Conservation (phyloP, 2,113 vertebrate genomes). For the Suricata suricatta region DNA sequence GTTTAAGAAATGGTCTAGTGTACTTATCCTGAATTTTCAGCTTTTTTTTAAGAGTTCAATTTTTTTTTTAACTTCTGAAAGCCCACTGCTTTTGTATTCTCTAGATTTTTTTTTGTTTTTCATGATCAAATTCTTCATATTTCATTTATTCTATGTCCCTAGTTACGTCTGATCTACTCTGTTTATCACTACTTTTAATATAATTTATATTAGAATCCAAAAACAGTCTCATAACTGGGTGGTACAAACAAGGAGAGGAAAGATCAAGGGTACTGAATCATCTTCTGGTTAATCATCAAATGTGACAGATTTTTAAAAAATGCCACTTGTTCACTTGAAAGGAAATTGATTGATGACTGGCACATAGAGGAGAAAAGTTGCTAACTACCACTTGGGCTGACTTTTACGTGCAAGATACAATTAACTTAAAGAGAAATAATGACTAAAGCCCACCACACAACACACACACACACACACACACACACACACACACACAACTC, state of each 20-base stretch:
- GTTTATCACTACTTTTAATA: not conserved
- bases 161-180: conserved; percentile 17
- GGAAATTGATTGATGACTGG: conserved; percentile 7
- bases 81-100: not conserved
- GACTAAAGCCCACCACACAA: not conserved
- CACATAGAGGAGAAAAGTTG: not conserved
- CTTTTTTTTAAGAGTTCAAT: not conserved
- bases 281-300: not conserved
- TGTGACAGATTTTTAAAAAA: not conserved
- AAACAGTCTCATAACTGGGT: not conserved
- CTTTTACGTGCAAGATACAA: not conserved
- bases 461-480: no score
- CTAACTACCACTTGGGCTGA: not conserved
- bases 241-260: not conserved
- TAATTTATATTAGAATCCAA: not conserved
- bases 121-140: conserved; percentile 22
- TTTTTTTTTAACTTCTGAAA: not conserved
- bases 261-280: not conserved
- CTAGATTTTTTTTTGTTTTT: not conserved
- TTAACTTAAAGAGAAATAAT: conserved; percentile 36
- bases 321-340: not conserved
- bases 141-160: not conserved
- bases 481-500: not conserved
- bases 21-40: conserved; percentile 23
- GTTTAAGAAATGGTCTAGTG: not conserved